Evolutionary conservation across 2,113 vertebrate species (phyloP).

Genomic region (Peucedramus taeniatus): DNA sequence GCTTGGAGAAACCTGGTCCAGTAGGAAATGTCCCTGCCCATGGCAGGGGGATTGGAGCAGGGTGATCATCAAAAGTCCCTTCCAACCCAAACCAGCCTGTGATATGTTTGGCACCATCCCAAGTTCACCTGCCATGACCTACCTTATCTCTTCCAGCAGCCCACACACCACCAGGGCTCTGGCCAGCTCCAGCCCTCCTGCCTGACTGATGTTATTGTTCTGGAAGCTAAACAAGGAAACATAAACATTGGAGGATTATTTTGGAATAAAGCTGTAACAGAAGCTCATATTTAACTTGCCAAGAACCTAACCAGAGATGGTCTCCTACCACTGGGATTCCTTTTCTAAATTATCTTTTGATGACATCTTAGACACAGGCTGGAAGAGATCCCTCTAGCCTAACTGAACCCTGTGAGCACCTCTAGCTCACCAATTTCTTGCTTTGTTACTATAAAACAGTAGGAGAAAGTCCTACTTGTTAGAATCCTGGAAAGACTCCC

Average conservation of each 20-base stretch:
- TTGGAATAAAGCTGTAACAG: not conserved
- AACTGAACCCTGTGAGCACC: not conserved
- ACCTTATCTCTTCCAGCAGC: constrained; percentile 73
- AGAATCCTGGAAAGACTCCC: not conserved
- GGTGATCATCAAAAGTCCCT: not conserved
- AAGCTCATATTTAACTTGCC: not conserved
- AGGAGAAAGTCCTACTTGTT: not conserved
- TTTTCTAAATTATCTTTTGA: not conserved
- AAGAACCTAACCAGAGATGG: not conserved
- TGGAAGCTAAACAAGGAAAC: constrained; percentile 62
- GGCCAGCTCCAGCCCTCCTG: constrained; percentile 49
- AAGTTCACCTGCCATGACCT: not conserved
- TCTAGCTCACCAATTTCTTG: not conserved
- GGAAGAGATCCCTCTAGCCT: not conserved
- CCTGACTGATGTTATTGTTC: constrained; percentile 31
- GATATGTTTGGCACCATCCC: not conserved
- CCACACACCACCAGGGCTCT: constrained; percentile 45
- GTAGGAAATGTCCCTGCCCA: not conserved
- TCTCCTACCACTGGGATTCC: not conserved
- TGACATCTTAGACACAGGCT: not conserved
- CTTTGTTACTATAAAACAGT: not conserved
- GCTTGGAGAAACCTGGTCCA: not conserved
- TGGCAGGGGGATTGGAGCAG: not conserved
- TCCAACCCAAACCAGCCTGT: not conserved
- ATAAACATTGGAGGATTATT: not conserved